Evolutionary conservation across 2,113 vertebrate species (phyloP), one percentile per base, ranked within the genome.

Genomic region (Garra rufa): DNA sequence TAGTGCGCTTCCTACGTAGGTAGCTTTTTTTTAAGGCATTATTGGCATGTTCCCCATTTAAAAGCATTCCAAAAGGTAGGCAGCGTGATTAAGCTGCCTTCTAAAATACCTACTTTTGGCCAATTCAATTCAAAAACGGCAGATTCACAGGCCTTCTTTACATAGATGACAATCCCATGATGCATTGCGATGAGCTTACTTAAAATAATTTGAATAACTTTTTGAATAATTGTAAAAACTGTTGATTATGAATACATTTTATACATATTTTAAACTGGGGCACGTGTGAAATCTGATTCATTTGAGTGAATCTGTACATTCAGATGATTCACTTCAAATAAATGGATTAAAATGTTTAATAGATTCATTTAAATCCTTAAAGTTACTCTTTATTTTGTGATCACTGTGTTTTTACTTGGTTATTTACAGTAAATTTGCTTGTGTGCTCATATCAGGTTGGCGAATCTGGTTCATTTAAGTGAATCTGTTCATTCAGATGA

Each of bases 11-110:
- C 19, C 41, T 75, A 50, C 8, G 13, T 26, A 44, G 11, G 11
- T 17, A n/a, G 19, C 19, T 13, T 76, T 55, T 55, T 76, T 55
- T 55, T 76, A 34, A 52, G 74, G 74, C 19, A 76, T 41, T 38
- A 24, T 30, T 55, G 17, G 48, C 48, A 76, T 76, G 17, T 30
- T 76, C 17, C 15, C 17, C 1, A n/a, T 24, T 52, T 30, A 24
- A 57, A 57, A 24, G 11, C 1, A 2, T 76, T 52, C 48, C 69
- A 71, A 43, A 71, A 71, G 38, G 67, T 71, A 70, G n/a, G n/a
- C 21, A 75, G 26, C 14, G 4, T 17, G 73, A 48, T 34, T n/a
- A 76, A 70, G 67, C 9, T 70, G 67, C 28, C 17, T 38, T 55
- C 9, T n/a, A 76, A 38, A 30, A 38, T n/a, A 6, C 11, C 2